phyloP scores from a whole-genome alignment of 1,140 invertebrate genomes.

The Lepidurus apus region DNA sequence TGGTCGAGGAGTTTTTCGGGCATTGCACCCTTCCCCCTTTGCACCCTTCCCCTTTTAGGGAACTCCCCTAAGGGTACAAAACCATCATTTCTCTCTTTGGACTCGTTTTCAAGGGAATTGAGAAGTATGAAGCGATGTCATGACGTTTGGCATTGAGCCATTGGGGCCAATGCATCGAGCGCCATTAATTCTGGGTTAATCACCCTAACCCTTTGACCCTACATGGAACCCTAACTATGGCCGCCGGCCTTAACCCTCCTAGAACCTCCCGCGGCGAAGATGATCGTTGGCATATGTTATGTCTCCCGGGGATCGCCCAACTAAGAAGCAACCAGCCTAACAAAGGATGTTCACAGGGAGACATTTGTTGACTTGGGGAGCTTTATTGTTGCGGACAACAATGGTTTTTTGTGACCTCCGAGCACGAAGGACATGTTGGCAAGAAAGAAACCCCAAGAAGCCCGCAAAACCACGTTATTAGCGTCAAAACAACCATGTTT shows the following conservation, averaged over 20 bases:
- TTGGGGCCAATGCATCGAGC: not conserved
- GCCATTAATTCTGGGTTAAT: conserved; percentile 13
- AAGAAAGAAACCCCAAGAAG: no score
- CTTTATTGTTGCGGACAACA: no score
- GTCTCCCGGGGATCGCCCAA: not conserved
- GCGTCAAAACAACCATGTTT: no score
- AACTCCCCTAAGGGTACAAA: not conserved
- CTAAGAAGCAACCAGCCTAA: no score
- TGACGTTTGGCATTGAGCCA: not conserved
- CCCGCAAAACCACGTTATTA: no score
- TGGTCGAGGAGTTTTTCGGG: no score
- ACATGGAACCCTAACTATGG: not conserved
- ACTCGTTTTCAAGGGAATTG: not conserved
- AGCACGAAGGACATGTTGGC: no score
- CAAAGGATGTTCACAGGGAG: not conserved
- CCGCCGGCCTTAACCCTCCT: not conserved
- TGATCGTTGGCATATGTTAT: conserved; percentile 8
- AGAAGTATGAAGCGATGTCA: not conserved
- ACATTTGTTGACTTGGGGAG: not conserved
- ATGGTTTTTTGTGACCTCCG: no score
- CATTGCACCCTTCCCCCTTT: not conserved
- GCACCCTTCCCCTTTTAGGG: not conserved
- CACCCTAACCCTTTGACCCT: conserved; percentile 21
- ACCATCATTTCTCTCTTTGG: not conserved
- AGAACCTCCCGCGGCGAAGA: not conserved